A percentile compares a stretch with the other conserved stretches of the same genome.
Conservation (phyloP, 2,797 vertebrate genomes). For the Craterocephalus amniculus region DNA sequence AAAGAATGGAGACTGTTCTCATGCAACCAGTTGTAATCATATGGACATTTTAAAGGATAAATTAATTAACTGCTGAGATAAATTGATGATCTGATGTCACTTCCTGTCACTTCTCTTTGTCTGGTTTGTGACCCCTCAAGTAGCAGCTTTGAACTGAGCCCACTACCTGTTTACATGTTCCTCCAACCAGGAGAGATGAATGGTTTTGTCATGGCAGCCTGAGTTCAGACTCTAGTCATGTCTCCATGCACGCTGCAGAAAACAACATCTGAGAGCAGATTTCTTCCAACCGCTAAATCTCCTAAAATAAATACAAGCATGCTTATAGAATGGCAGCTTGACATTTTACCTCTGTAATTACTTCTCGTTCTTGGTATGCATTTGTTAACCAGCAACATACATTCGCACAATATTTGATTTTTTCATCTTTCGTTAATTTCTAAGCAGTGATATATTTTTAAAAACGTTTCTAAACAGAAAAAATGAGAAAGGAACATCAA, state of each 20-base stretch:
- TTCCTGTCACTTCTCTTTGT: slow-evolving; percentile 9
- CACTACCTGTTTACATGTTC: background rate
- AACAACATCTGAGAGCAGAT: background rate
- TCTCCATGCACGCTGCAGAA: too few relatives aligned
- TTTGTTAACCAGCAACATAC: too few relatives aligned
- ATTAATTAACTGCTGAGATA: background rate
- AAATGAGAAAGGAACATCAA: too few relatives aligned
- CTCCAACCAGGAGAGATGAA: slow-evolving; percentile 17
- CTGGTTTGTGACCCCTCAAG: slow-evolving; percentile 26
- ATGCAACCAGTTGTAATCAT: background rate
- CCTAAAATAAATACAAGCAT: background rate
- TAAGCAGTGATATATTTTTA: too few relatives aligned
- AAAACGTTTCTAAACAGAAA: too few relatives aligned
- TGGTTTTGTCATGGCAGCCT: slow-evolving; percentile 9
- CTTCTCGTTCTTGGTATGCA: too few relatives aligned
- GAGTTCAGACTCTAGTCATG: background rate
- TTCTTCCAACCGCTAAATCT: background rate
- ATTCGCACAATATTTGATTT: too few relatives aligned
- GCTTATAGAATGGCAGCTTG: background rate
- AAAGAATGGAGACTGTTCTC: background rate
- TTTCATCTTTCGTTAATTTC: too few relatives aligned
- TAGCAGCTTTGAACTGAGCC: slow-evolving; percentile 26
- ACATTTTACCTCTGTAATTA: background rate
- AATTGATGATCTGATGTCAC: slow-evolving; percentile 2
- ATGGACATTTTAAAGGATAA: background rate